Evolutionary conservation across 2,888 invertebrate genomes (phyloP).

Genomic region (Lepidochrysops patricia): DNA sequence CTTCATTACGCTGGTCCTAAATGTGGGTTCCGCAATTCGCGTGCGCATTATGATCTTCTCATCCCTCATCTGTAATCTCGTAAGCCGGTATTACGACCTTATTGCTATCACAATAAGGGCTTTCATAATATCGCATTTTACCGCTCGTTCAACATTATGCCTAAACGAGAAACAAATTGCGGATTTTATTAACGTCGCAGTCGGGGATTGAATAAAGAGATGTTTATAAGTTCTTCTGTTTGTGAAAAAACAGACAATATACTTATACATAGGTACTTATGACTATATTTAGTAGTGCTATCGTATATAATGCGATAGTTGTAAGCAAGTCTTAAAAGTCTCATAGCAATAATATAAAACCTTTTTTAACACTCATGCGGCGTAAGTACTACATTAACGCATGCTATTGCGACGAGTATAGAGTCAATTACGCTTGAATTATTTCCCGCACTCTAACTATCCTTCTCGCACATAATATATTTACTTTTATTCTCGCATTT

Average conservation of each 20-base stretch:
- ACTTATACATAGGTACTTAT: too few species aligned
- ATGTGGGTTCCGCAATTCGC: conserved; percentile 7
- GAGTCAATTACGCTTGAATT: too few species aligned
- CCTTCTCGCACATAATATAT: too few species aligned
- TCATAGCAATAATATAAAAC: background rate
- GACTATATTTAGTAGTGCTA: too few species aligned
- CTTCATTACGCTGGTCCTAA: conserved; percentile 3
- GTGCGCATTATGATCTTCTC: background rate
- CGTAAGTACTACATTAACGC: too few species aligned
- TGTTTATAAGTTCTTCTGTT: background rate
- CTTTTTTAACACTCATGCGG: too few species aligned
- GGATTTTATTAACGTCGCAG: background rate
- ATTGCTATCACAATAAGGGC: background rate
- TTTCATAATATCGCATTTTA: background rate
- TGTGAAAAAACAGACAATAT: background rate
- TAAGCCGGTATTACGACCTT: background rate
- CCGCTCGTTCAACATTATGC: background rate
- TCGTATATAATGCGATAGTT: too few species aligned
- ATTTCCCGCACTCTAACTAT: too few species aligned
- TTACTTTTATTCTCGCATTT: too few species aligned
- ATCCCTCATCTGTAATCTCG: conserved; percentile 7
- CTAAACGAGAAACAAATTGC: background rate
- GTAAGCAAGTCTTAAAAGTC: too few species aligned
- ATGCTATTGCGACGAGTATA: too few species aligned
- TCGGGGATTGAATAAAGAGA: background rate